phyloP scores from a whole-genome alignment of 2,113 vertebrate genomes.

The Paedocypris sp. region DNA sequence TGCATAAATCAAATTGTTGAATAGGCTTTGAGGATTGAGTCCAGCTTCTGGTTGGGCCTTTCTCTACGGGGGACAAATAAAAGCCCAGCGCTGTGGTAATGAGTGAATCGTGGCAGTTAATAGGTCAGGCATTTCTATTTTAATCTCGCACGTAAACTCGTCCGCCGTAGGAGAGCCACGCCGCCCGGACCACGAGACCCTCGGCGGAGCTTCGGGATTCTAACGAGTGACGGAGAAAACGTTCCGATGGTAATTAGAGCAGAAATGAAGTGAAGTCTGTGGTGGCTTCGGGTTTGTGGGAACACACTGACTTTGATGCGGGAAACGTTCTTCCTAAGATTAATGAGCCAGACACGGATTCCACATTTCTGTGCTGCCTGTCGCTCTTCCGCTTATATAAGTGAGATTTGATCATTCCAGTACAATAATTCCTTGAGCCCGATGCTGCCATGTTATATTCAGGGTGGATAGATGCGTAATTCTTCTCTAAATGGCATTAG shows the following conservation, averaged over 20 bases:
- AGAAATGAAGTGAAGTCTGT: neutral
- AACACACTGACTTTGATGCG: neutral
- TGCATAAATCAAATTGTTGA: too few species aligned
- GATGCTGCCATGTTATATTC: constrained; percentile 22
- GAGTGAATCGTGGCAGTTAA: too few species aligned
- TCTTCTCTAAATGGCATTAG: constrained; percentile 29
- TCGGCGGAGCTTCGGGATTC: too few species aligned
- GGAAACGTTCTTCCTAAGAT: constrained; percentile 1
- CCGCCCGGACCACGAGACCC: too few species aligned
- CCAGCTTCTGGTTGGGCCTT: too few species aligned
- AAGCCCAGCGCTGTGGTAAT: too few species aligned
- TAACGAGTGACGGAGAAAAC: neutral
- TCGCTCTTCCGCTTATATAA: constrained; percentile 11
- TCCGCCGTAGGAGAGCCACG: too few species aligned
- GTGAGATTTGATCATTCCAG: constrained; percentile 23
- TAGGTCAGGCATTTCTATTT: too few species aligned
- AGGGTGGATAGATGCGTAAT: constrained; percentile 28
- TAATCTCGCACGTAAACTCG: too few species aligned
- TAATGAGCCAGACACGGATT: constrained; percentile 22
- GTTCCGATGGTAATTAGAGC: constrained; percentile 19
- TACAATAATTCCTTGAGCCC: constrained; percentile 13
- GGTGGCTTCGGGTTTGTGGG: neutral
- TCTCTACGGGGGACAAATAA: too few species aligned
- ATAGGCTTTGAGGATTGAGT: too few species aligned
- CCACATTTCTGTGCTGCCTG: constrained; percentile 9